Evolutionary conservation across 2,888 invertebrate species (phyloP), one percentile per base, ranked within the genome.

Genomic region (Tetragonula carbonaria): DNA sequence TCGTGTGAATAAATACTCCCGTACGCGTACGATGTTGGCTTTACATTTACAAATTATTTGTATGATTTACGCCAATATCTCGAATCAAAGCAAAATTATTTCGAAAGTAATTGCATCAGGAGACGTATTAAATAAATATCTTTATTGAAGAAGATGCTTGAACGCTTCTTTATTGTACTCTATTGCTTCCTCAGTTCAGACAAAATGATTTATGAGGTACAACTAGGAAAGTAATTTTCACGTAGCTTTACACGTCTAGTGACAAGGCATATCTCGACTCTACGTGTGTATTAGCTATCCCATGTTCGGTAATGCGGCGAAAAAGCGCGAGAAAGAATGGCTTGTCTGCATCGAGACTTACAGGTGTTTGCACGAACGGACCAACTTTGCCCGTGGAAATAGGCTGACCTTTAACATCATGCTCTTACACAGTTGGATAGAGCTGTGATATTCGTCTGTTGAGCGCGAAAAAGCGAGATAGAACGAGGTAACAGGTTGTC

Each of bases 401-500:
- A 76, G 78, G 68, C 38, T 81, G 87, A 85, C 85, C 87, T 81
- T 84, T 87, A 82, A 72, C 81, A 86, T 75, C 65, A 18, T 33
- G 18, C 53, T 33, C 55, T 16, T 62, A 21, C 66, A 23, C 66
- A 53, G 55, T 55, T 57, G 73, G 75, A 87, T 85, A 88, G 72
- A 79, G 70, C 53, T 50, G 76, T 82, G 78, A 87, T 82, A 84
- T 72, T 80, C 80, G 79, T 38, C 57, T 78, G 74, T 68, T 51
- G 51, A 67, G 45, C 59, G 38, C 4, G 57, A 33, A 77, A 68
- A 65, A 59, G 68, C 65, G 74, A 71, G 77, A 62, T 55, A 59
- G 75, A 59, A 74, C 55, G 38, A 59, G 80, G 89, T 88, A 86
- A 87, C 89, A 87, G 86, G 80, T 88, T 87, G 82, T 57, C 80